Conservation (phyloP, 1,140 invertebrate species). For the Drosophila azteca region DNA sequence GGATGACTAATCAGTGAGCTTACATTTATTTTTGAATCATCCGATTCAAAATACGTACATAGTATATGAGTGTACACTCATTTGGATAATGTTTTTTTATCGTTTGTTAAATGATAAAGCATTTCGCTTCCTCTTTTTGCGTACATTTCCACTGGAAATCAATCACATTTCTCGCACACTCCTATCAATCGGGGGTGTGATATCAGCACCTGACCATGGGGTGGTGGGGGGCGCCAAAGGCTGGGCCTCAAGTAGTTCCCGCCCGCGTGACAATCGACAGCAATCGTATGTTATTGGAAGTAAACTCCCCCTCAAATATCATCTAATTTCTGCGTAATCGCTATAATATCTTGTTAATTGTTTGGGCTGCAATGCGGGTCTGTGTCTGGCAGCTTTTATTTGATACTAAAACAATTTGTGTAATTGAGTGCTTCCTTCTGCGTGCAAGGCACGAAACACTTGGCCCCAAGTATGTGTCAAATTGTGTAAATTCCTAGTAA, state of each 20-base stretch:
- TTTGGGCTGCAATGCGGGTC: too few species aligned
- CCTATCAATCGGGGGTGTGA: slow-evolving; percentile 7
- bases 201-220: slow-evolving; percentile 26
- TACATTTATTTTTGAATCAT: slow-evolving; percentile 38
- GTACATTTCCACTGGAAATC: slow-evolving; percentile 32
- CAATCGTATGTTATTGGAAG: slow-evolving; percentile 24
- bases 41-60: slow-evolving; percentile 30
- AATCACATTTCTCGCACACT: slow-evolving; percentile 35
- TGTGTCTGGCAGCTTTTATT: too few species aligned
- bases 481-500: too few species aligned
- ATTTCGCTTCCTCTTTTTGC: slow-evolving; percentile 18
- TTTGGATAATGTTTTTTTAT: slow-evolving; percentile 16
- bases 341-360: too few species aligned
- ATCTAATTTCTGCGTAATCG: too few species aligned
- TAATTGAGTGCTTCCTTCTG: too few species aligned
- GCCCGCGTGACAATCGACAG: slow-evolving; percentile 34
- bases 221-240: slow-evolving; percentile 6
- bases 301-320: too few species aligned
- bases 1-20: slow-evolving; percentile 28
- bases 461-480: too few species aligned
- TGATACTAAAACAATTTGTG: too few species aligned
- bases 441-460: too few species aligned
- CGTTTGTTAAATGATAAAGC: slow-evolving; percentile 6
- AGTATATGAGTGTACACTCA: not conserved
- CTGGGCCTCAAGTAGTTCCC: slow-evolving; percentile 13